Conservation (phyloP, 2,113 vertebrate genomes). For the Carassius carassius region DNA sequence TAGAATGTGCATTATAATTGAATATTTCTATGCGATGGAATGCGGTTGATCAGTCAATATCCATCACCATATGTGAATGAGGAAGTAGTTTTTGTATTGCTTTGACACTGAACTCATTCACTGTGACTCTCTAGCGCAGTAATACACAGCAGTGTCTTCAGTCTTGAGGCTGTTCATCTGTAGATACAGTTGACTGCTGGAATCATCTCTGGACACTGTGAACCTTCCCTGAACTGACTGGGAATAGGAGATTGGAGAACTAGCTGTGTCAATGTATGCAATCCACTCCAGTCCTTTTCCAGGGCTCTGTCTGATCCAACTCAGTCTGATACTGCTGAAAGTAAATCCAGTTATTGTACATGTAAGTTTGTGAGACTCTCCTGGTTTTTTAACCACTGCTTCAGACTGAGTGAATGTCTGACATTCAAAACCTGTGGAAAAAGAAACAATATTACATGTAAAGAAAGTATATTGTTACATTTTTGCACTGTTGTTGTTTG, state of each 20-base stretch:
- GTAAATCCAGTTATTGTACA: constrained; percentile 30
- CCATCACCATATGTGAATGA: constrained; percentile 56
- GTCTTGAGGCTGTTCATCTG: constrained; percentile 55
- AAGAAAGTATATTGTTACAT: background rate
- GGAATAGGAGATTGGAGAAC: too few relatives aligned
- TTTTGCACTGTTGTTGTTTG: background rate
- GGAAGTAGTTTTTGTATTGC: background rate
- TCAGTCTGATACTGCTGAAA: background rate
- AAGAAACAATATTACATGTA: background rate
- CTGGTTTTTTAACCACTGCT: background rate
- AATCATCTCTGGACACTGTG: constrained; percentile 35
- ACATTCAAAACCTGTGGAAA: background rate
- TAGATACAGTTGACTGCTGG: constrained; percentile 54
- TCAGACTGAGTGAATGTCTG: constrained; percentile 39
- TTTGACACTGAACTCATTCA: constrained; percentile 3
- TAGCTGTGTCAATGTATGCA: too few relatives aligned
- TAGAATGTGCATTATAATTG: background rate
- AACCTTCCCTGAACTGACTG: constrained; percentile 46
- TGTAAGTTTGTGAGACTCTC: constrained; percentile 15
- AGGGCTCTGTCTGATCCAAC: background rate
- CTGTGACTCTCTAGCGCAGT: constrained; percentile 37
- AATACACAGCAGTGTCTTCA: constrained; percentile 55
- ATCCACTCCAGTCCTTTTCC: too few relatives aligned
- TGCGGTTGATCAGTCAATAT: background rate
- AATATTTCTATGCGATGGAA: background rate